Conservation (phyloP, 92 coral and sea anemone species). For the Montipora capitata region DNA sequence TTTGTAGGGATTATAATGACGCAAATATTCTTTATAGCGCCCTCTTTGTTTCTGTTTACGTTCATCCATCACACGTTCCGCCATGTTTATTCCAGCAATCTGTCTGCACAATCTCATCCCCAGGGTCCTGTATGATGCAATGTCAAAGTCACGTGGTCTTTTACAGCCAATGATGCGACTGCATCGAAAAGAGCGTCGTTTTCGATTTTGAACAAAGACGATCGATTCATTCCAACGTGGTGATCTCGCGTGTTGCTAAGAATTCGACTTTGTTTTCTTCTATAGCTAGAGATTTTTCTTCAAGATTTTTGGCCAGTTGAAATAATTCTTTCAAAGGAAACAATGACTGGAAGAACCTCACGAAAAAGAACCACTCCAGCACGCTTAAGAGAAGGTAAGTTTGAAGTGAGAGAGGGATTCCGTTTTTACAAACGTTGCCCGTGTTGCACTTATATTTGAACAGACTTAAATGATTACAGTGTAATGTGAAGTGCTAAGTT, state of each 20-base stretch:
- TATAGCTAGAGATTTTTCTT: background rate
- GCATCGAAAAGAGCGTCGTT: slow-evolving; percentile 2
- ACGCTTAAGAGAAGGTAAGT: slow-evolving; percentile 30
- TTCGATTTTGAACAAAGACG: slow-evolving; percentile 4
- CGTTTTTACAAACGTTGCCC: too few relatives aligned
- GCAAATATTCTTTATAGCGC: slow-evolving; percentile 3
- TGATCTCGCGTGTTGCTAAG: background rate
- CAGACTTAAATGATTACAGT: too few relatives aligned
- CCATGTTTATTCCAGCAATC: background rate
- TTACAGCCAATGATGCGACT: background rate
- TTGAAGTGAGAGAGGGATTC: background rate
- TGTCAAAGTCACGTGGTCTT: background rate
- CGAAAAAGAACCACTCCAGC: slow-evolving; percentile 13
- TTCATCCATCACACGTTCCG: background rate
- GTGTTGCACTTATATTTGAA: too few relatives aligned
- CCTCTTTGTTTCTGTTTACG: background rate
- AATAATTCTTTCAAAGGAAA: background rate
- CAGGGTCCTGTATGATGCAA: background rate
- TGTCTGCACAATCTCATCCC: background rate
- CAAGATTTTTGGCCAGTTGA: background rate
- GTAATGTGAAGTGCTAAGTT: too few relatives aligned
- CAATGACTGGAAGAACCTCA: slow-evolving; percentile 9
- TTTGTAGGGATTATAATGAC: background rate
- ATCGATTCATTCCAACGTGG: slow-evolving; percentile 4
- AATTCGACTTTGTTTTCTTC: background rate